Evolutionary conservation across 2,797 vertebrate species (phyloP), one percentile per base, ranked within the genome.

Genomic region (Clarias pachynema): DNA sequence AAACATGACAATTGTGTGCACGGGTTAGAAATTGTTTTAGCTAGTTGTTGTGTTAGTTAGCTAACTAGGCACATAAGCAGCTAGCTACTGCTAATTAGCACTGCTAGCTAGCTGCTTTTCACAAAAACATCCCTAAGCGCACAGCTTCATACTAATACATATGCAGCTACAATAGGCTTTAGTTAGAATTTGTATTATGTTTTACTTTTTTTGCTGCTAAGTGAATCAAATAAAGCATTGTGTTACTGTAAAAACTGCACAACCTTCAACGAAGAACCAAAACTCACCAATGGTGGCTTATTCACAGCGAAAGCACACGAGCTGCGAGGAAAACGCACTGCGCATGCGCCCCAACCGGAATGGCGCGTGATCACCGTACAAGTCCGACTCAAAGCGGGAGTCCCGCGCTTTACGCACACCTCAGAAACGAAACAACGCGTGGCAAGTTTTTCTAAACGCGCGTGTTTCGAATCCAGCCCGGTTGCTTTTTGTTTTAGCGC

Each of bases 351-450:
- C 87, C 85, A 86, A 88, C 83, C 15, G 89, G 92, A 91, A 88
- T 91, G 90, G 95, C 95, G 94, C 95, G 95, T 94, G 95, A 94
- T 95, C 94, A 93, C 94, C 93, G 85, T 90, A 89, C 88, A 87
- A 82, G 84, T 86, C 89, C 91, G 91, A 87, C 84, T 84, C 89
- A 89, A 90, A 92, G 92, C 92, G 92, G 91, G 92, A 93, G 86
- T 93, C 90, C 87, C 80, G 82, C 87, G 88, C 89, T 63, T 78
- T 63, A 6, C 7, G 18, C n/a, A 16, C 22, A 56, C 12, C 15
- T 73, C 40, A 49, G 15, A 57, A 9, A 79, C 12, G 6, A 37
- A 37, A 60, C 8, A 37, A 2, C 53, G 44, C 29, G 57, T 22
- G 20, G 4, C 10, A 15, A 0, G 20, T 60, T 78, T 5, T 34